Evolutionary conservation across 1,140 invertebrate species (phyloP).

Genomic region (Rhagoletis pomonella): DNA sequence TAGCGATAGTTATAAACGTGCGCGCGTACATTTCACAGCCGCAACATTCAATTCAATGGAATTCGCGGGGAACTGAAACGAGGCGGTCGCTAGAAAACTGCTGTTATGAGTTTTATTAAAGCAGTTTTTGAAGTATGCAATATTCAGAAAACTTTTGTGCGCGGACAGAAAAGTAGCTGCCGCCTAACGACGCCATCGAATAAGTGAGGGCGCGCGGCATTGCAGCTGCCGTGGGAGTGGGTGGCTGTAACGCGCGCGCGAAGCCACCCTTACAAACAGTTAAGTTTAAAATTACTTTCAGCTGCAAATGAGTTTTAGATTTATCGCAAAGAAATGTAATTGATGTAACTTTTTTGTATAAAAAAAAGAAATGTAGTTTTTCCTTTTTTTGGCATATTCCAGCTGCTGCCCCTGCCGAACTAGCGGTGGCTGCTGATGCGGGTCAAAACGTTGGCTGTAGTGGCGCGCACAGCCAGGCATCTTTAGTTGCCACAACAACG

Average conservation of each 20-base stretch:
- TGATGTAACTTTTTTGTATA: conserved; percentile 41
- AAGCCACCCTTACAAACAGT: background rate
- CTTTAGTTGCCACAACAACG: background rate
- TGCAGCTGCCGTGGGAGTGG: background rate
- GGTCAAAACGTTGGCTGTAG: background rate
- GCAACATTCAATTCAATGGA: background rate
- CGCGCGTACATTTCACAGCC: background rate
- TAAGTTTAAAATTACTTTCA: conserved; percentile 49
- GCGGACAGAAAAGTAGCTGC: background rate
- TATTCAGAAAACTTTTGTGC: conserved; percentile 40
- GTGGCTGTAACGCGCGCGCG: no score
- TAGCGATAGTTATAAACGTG: background rate
- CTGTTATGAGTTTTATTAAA: conserved; percentile 41
- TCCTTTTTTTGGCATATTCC: background rate
- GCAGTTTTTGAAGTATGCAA: conserved; percentile 46
- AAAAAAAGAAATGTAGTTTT: no score
- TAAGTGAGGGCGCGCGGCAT: no score
- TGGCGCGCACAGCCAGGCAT: background rate
- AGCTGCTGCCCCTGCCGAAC: background rate
- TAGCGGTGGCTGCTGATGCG: background rate
- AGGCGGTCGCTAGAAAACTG: conserved; percentile 11
- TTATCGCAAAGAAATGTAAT: conserved; percentile 51
- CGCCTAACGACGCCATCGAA: no score
- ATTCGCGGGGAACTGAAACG: background rate
- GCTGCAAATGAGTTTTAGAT: conserved; percentile 51